phyloP scores from a whole-genome alignment of 1,140 invertebrate species.

The Holotrichia oblita region DNA sequence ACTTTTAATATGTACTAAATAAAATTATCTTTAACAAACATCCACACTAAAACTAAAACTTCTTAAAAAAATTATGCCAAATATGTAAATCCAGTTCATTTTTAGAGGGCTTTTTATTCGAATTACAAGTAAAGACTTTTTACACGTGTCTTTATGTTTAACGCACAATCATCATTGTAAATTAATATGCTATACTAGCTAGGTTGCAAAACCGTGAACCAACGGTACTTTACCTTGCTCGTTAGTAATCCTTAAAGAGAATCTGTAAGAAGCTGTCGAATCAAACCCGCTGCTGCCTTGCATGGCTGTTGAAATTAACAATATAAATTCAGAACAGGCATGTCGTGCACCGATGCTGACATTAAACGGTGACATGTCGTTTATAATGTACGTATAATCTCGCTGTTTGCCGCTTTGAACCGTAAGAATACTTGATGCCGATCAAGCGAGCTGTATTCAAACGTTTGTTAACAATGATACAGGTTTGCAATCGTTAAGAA shows the following conservation, averaged over 20 bases:
- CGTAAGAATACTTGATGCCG: background rate
- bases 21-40: too few species aligned
- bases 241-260: conserved; percentile 16
- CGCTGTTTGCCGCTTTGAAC: background rate
- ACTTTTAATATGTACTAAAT: too few species aligned
- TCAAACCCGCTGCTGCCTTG: background rate
- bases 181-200: too few species aligned
- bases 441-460: background rate
- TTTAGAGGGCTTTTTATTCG: too few species aligned
- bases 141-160: too few species aligned
- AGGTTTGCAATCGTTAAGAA: background rate
- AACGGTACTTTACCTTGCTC: background rate
- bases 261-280: background rate
- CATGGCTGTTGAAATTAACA: background rate
- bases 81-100: too few species aligned
- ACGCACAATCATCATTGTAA: too few species aligned
- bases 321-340: conserved; percentile 1
- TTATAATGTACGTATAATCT: background rate
- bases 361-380: background rate
- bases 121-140: too few species aligned
- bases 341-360: background rate
- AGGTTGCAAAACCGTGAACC: too few species aligned
- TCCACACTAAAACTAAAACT: too few species aligned
- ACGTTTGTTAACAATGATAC: background rate
- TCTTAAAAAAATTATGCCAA: too few species aligned